Evolutionary conservation across 2,888 invertebrate species (phyloP).

Genomic region (Trachelus stipa): DNA sequence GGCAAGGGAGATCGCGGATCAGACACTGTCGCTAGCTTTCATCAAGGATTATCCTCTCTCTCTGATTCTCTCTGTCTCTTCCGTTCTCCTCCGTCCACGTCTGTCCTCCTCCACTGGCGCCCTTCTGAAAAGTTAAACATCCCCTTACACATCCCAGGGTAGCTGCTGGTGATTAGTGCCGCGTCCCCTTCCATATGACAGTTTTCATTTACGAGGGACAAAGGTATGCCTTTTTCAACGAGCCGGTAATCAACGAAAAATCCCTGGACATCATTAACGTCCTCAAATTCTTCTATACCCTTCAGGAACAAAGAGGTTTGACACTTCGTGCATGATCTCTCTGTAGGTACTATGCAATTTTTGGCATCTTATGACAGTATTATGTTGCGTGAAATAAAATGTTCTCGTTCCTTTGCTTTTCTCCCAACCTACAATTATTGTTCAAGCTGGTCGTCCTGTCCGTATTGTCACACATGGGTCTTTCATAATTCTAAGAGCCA

Average conservation of each 20-base stretch:
- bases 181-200: neutral
- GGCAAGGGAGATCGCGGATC: slow-evolving; percentile 38
- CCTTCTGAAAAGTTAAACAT: slow-evolving; percentile 35
- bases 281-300: neutral
- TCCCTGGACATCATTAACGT: neutral
- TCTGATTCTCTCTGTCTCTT: slow-evolving; percentile 20
- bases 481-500: neutral
- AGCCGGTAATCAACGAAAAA: slow-evolving; percentile 1
- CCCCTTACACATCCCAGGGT: slow-evolving; percentile 34
- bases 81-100: slow-evolving; percentile 6
- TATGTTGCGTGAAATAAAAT: neutral
- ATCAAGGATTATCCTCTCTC: slow-evolving; percentile 43
- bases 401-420: neutral
- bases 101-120: neutral
- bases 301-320: neutral
- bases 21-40: slow-evolving; percentile 43
- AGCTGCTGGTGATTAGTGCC: slow-evolving; percentile 37
- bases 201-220: slow-evolving; percentile 10
- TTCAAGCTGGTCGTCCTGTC: neutral
- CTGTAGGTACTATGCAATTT: neutral
- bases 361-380: neutral
- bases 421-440: neutral
- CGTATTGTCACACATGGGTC: too few relatives aligned
- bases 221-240: neutral
- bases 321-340: neutral